Conservation (phyloP, 2,797 vertebrate genomes). For the Apogon hyalosoma region DNA sequence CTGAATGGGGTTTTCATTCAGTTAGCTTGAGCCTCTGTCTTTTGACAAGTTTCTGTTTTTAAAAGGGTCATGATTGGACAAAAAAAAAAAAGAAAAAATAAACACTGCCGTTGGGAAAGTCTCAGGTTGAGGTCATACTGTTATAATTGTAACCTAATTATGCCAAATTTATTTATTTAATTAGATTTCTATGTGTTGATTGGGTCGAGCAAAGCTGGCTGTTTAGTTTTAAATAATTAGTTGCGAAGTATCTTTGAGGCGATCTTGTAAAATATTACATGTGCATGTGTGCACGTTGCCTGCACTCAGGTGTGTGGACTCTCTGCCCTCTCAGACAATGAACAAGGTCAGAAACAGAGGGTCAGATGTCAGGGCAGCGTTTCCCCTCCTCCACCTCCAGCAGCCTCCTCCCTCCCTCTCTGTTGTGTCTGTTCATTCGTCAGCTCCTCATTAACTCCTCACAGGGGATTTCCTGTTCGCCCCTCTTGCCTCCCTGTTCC, state of each 20-base stretch:
- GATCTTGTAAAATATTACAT: not conserved
- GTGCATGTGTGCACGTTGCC: slow-evolving; percentile 20
- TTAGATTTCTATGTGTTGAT: slow-evolving; percentile 39
- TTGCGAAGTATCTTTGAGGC: slow-evolving; percentile 3
- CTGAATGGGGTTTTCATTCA: slow-evolving; percentile 78
- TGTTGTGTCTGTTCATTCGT: slow-evolving; percentile 81
- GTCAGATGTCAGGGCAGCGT: slow-evolving; percentile 73
- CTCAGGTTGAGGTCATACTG: slow-evolving; percentile 52
- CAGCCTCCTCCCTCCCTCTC: slow-evolving; percentile 47
- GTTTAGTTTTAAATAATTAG: slow-evolving; percentile 13
- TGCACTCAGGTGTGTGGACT: slow-evolving; percentile 71
- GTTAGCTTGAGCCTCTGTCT: slow-evolving; percentile 50
- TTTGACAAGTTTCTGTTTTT: slow-evolving; percentile 60
- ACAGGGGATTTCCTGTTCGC: slow-evolving; percentile 79
- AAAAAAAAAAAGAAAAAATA: slow-evolving; percentile 25
- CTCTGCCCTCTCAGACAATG: slow-evolving; percentile 74
- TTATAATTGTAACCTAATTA: slow-evolving; percentile 73
- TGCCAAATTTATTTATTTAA: slow-evolving; percentile 67
- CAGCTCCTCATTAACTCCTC: slow-evolving; percentile 82
- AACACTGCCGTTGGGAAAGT: slow-evolving; percentile 57
- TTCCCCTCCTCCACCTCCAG: slow-evolving; percentile 55
- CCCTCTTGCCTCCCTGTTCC: slow-evolving; percentile 64
- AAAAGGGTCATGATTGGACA: slow-evolving; percentile 57
- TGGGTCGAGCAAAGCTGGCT: slow-evolving; percentile 6
- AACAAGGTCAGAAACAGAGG: slow-evolving; percentile 79